Evolutionary conservation across 37 sponge, comb jelly and placozoan species (phyloP), one percentile per base, ranked within the genome.

Genomic region (Haliclona indistincta): DNA sequence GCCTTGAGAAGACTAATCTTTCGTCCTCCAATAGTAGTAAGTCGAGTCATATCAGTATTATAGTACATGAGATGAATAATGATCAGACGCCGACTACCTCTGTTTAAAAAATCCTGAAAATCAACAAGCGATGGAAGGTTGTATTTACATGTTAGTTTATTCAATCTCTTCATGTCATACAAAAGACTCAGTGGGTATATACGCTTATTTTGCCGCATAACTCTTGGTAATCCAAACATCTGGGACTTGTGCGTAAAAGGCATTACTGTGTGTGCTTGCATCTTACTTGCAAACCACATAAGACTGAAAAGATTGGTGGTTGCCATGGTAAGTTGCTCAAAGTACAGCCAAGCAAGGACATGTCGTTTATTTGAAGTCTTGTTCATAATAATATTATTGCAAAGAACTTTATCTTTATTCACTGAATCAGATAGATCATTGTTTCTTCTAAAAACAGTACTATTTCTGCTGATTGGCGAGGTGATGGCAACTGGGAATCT

Each of bases 261-360:
- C 45, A 70, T 36, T 0, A 84, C 71, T 0, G 49, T 63, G 22
- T 36, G 44, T n/a, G 77, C 53, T 29, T 70, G 60, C 84, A 70
- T 76, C 34, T 4, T 5, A 39, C 19, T 37, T 22, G 63, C 71
- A 5, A 84, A 35, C 38, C 77, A 76, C 32, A 39, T 38, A 1
- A 84, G 64, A 15, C 28, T 37, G 43, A 84, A 45, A 2, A 76
- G 30, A 38, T 74, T 84, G 2, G 23, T 0, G 3, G 55, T 63
- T 11, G 84, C 84, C 77, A 76, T 84, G 11, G 71, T 71, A 52
- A 84, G 47, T 54, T 84, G 84, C 34, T 84, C 84, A 77, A 77
- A 84, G 37, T 63, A 26, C 7, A 58, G 7, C 60, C 60, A 58
- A 6, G 11, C 60, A 25, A 58, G 11, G 22, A n/a, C 25, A 20